Evolutionary conservation across 1,140 invertebrate genomes (phyloP).

Genomic region (Pseudoatta argentina): DNA sequence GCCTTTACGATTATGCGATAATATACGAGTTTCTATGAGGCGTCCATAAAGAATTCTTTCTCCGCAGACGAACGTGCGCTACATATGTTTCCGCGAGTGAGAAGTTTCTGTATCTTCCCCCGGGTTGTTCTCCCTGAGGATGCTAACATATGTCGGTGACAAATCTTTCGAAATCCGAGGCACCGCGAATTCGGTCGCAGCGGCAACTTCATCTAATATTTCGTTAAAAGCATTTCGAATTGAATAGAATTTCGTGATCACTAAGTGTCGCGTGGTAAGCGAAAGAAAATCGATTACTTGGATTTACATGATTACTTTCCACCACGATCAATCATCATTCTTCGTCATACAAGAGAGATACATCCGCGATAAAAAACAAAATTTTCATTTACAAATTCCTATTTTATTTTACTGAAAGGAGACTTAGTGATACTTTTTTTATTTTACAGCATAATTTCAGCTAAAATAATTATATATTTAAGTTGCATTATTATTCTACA

Average conservation of each 20-base stretch:
- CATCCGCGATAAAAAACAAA: neutral
- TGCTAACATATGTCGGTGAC: constrained; percentile 15
- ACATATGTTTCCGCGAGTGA: constrained; percentile 15
- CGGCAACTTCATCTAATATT: neutral
- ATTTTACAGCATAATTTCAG: neutral
- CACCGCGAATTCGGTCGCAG: neutral
- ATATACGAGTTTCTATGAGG: constrained; percentile 60
- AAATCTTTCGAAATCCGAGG: constrained; percentile 28
- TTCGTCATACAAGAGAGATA: neutral
- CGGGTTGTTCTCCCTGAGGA: constrained; percentile 13
- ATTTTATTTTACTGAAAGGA: neutral
- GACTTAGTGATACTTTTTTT: neutral
- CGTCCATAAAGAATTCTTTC: constrained; percentile 53
- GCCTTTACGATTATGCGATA: constrained; percentile 74
- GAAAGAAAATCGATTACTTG: constrained; percentile 23
- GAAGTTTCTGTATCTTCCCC: neutral
- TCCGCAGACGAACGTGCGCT: constrained; percentile 46
- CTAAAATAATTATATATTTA: neutral
- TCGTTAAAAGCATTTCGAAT: constrained; percentile 32
- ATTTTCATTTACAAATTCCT: neutral
- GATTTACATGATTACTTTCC: constrained; percentile 31
- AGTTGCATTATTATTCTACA: neutral
- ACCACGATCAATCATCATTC: constrained; percentile 14
- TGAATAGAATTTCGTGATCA: neutral
- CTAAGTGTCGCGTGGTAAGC: neutral